Evolutionary conservation across 2,113 vertebrate genomes (phyloP).

Genomic region (Cervus canadensis): DNA sequence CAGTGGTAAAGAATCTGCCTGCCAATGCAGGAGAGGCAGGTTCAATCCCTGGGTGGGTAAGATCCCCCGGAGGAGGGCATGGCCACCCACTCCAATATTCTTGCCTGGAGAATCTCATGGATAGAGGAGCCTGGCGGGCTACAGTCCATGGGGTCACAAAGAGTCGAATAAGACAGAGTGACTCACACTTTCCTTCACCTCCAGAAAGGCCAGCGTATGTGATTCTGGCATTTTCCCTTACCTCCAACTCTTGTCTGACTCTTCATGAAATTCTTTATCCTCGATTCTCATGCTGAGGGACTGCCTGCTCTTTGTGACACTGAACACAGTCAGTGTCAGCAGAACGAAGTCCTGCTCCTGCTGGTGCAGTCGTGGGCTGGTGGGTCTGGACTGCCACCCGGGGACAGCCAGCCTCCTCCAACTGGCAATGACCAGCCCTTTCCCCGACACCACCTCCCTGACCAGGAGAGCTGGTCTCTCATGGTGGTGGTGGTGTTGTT

Average conservation of each 20-base stretch:
- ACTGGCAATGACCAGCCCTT: neutral
- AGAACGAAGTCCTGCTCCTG: neutral
- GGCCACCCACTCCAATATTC: neutral
- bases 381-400: neutral
- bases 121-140: neutral
- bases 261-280: neutral
- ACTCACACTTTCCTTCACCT: neutral
- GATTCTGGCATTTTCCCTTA: neutral
- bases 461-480: neutral
- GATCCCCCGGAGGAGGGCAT: neutral
- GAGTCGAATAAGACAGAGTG: neutral
- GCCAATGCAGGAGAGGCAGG: neutral
- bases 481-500: fast-evolving
- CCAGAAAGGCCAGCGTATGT: neutral
- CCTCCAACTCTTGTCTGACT: neutral
- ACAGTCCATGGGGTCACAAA: neutral
- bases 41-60: neutral
- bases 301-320: neutral
- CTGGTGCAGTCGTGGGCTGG: fast-evolving
- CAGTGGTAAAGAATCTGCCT: neutral
- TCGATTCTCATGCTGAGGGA: too few relatives aligned
- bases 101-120: neutral
- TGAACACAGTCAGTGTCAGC: neutral
- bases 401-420: neutral
- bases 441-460: neutral